Evolutionary conservation across 1,140 invertebrate genomes (phyloP), one percentile per base, ranked within the genome.

Genomic region (Drosophila albomicans): DNA sequence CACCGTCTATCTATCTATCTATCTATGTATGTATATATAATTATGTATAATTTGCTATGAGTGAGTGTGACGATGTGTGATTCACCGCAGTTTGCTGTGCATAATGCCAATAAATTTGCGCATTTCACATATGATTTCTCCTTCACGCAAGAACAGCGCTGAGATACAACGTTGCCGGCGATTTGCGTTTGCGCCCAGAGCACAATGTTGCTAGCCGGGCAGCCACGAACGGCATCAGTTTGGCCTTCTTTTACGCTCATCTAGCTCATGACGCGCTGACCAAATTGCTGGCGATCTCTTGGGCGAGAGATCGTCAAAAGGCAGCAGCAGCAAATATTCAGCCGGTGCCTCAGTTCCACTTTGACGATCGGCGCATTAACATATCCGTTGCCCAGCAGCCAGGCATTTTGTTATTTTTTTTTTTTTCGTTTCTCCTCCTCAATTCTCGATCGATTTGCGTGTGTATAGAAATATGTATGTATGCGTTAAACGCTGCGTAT

Each of bases 341-440:
- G 54, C 32, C 54, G 45, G 35, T 35, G 35, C n/a, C 54, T 35
- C 89, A 92, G 91, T 92, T 82, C 74, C 75, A 88, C 75, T 81
- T 82, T 75, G 91, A 78, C 87, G 86, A 92, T 92, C 91, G 91
- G 65, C 81, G 79, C 79, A 84, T 82, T 76, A 81, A 91, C 90
- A 91, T 91, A 87, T 91, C 88, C 88, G 88, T 91, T 91, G 88
- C 88, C 88, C 88, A 86, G 65, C 82, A 64, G 35, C 35, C n/a
- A 54, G 35, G 54, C 54, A 57, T 57, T 57, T 57, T 38, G 20
- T 20, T 20, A 20, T 20, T 20, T 20, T 20, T 20, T 20, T 20
- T 20, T 20, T 20, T 3, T 20, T 20, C 20, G 20, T 38, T 41
- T 20, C 8, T 20, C 16, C 46, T 48, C 13, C 11, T 20, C 16